A percentile compares a stretch with the other conserved stretches of the same genome.
phyloP scores from a whole-genome alignment of 2,113 vertebrate genomes.

The Entelurus aequoreus region DNA sequence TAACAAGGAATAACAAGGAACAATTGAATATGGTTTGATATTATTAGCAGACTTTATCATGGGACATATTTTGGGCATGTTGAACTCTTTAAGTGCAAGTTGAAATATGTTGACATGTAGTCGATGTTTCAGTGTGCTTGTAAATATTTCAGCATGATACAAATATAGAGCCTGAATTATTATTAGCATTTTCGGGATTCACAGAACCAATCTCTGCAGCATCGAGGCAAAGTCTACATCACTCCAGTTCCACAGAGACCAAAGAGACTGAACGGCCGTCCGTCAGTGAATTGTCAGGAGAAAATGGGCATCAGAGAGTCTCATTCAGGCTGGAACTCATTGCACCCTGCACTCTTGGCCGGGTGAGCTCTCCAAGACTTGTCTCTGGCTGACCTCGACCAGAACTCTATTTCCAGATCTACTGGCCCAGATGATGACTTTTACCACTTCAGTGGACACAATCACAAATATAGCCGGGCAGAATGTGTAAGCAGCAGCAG shows the following conservation, averaged over 20 bases:
- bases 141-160: too few species aligned
- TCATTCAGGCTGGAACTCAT: conserved; percentile 57
- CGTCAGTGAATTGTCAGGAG: conserved; percentile 41
- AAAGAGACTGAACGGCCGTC: conserved; percentile 20
- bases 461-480: conserved; percentile 73
- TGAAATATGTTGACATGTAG: too few species aligned
- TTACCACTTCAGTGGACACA: conserved; percentile 73
- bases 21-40: too few species aligned
- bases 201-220: conserved; percentile 55
- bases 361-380: conserved; percentile 51
- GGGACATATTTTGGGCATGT: too few species aligned
- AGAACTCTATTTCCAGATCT: conserved; percentile 78
- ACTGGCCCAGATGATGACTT: conserved; percentile 79
- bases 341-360: conserved; percentile 56
- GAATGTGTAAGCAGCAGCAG: conserved; percentile 57
- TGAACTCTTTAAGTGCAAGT: too few species aligned
- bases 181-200: conserved; percentile 48
- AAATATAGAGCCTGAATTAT: not conserved
- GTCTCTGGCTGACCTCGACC: conserved; percentile 61
- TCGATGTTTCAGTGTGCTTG: too few species aligned
- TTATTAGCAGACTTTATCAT: too few species aligned
- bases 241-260: not conserved
- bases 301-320: conserved; percentile 56
- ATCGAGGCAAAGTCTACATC: conserved; percentile 34
- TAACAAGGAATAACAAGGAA: too few species aligned